Conservation (phyloP, 2,113 vertebrate genomes). For the Pteronura brasiliensis region DNA sequence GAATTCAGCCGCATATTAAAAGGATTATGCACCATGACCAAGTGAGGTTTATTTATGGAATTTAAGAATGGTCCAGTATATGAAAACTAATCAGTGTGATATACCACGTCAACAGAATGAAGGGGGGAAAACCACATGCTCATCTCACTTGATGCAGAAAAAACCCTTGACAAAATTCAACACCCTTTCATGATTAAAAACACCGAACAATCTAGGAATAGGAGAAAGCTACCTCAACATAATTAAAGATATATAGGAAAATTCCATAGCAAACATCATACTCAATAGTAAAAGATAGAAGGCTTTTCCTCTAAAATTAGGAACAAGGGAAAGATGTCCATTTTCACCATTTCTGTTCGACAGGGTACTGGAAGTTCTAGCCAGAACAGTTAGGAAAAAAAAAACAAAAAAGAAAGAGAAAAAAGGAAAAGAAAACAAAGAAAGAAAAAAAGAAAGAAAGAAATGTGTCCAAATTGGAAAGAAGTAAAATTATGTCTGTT, state of each 20-base stretch:
- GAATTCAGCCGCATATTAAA: not conserved
- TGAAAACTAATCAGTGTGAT: not conserved
- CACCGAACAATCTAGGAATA: not conserved
- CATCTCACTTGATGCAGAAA: not conserved
- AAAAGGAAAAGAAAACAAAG: not conserved
- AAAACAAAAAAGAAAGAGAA: too few species aligned
- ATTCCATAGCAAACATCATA: not conserved
- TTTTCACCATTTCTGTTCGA: not conserved
- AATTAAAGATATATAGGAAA: not conserved
- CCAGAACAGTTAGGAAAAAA: not conserved
- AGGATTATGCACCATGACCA: not conserved
- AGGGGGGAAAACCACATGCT: not conserved
- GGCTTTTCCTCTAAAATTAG: not conserved
- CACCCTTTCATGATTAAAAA: not conserved
- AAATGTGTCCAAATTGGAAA: not conserved
- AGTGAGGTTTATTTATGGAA: not conserved
- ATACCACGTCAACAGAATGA: not conserved
- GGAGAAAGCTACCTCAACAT: not conserved
- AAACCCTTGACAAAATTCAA: not conserved
- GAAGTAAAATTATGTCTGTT: not conserved
- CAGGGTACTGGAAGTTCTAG: not conserved
- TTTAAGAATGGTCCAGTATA: not conserved
- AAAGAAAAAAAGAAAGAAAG: not conserved
- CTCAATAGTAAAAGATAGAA: not conserved
- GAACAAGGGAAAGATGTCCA: not conserved